A percentile compares a stretch with the other conserved stretches of the same genome.
These are phyloP conservation scores for Paracanthobrama guichenoti DNA, from an alignment of 2,113 vertebrate genomes.

Conservation along the genomic window DNA sequence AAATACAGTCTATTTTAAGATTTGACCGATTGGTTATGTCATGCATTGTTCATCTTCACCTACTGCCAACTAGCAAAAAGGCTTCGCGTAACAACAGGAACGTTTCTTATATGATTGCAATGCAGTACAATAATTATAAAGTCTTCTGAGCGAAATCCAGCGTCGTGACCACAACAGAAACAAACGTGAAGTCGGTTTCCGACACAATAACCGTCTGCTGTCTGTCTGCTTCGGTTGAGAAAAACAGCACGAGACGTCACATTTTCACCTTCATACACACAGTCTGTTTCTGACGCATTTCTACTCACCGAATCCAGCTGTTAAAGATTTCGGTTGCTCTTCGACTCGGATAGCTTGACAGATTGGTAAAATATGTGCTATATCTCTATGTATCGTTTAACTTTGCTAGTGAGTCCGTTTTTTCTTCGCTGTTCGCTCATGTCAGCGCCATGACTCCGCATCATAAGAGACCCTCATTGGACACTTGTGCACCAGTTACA, in stretches of 20 bases:
- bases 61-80: not conserved
- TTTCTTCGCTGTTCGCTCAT: conserved; percentile 53
- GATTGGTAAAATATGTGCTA: not conserved
- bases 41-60: not conserved
- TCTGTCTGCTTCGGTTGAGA: not conserved
- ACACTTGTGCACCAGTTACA: not conserved
- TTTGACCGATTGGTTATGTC: conserved; percentile 16
- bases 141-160: not conserved
- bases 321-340: not conserved
- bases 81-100: not conserved
- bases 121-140: not conserved
- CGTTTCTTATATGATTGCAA: not conserved
- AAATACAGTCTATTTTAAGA: conserved; percentile 16
- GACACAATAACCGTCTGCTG: conserved; percentile 14
- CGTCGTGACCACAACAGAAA: not conserved
- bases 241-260: conserved; percentile 19
- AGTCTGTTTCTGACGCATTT: not conserved
- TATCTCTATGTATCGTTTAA: conserved; percentile 45
- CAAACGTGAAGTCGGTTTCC: not conserved
- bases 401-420: conserved; percentile 50
- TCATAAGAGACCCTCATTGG: conserved; percentile 59
- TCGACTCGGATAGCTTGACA: not conserved
- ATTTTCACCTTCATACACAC: not conserved
- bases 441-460: conserved; percentile 67
- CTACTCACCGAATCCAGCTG: conserved; percentile 33